Percentiles rank a stretch among this genome's conserved stretches.
phyloP scores from a whole-genome alignment of 1,140 invertebrate species.

The Panulirus ornatus region DNA sequence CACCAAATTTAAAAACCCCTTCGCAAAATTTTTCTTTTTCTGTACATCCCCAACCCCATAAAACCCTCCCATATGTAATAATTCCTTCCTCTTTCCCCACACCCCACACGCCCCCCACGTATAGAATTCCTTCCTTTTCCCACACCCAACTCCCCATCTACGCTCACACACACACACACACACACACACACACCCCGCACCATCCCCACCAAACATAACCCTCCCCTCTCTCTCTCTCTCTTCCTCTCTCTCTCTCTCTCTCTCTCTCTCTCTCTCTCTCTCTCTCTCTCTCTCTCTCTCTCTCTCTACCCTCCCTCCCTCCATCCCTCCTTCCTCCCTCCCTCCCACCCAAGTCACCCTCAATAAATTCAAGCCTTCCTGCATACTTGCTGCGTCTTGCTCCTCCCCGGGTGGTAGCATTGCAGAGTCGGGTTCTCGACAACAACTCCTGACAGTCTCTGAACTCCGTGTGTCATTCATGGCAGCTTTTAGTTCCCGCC shows the following conservation, averaged over 20 bases:
- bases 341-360: too few relatives aligned
- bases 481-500: too few relatives aligned
- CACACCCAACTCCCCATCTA: not conserved
- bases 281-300: not conserved
- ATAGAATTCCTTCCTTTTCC: not conserved
- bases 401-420: too few relatives aligned
- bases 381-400: too few relatives aligned
- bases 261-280: not conserved
- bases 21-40: not conserved
- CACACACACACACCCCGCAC: not conserved
- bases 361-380: too few relatives aligned
- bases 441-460: too few relatives aligned
- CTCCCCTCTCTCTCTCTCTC: not conserved
- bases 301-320: too few relatives aligned
- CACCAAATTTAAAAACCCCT: not conserved
- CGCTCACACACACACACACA: not conserved
- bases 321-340: too few relatives aligned
- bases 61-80: not conserved
- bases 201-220: not conserved
- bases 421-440: too few relatives aligned
- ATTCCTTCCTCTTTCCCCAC: not conserved
- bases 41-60: not conserved
- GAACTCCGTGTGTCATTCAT: too few relatives aligned
- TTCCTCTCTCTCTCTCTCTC: not conserved
- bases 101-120: not conserved